Percentiles rank a stretch among this genome's conserved stretches.
phyloP scores from a whole-genome alignment of 2,113 vertebrate genomes.

The Caretta caretta region DNA sequence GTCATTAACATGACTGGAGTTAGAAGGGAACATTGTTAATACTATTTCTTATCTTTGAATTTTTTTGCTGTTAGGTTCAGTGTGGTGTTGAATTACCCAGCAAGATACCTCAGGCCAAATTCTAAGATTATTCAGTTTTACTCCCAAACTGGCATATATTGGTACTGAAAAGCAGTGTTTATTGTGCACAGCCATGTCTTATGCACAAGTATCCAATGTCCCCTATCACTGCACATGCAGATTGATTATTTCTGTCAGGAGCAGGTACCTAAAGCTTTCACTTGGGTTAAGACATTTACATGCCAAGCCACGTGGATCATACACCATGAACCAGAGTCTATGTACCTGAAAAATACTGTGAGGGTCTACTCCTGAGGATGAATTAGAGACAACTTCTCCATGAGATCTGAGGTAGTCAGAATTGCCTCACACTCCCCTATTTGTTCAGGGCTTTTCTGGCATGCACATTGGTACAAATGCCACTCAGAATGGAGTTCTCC shows the following conservation, averaged over 20 bases:
- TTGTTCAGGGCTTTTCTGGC: not conserved
- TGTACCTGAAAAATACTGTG: not conserved
- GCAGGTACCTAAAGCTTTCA: not conserved
- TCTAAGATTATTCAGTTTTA: not conserved
- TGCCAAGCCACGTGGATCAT: not conserved
- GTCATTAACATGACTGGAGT: not conserved
- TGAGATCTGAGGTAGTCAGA: not conserved
- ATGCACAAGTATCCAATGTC: not conserved
- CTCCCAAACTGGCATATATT: not conserved
- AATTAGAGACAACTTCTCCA: not conserved
- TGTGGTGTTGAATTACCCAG: not conserved
- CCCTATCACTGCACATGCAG: not conserved
- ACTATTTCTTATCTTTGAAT: not conserved
- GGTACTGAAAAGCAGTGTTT: not conserved
- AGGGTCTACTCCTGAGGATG: not conserved
- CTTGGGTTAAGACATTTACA: not conserved
- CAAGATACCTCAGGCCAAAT: not conserved
- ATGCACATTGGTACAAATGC: not conserved
- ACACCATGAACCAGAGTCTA: not conserved
- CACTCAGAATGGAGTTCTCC: not conserved
- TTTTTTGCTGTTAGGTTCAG: not conserved
- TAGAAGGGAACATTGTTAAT: not conserved
- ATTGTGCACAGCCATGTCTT: not conserved
- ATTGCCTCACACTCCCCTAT: not conserved
- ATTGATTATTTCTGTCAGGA: not conserved